Evolutionary conservation across 2,888 invertebrate species (phyloP).

Genomic region (Leptura quadrifasciata): DNA sequence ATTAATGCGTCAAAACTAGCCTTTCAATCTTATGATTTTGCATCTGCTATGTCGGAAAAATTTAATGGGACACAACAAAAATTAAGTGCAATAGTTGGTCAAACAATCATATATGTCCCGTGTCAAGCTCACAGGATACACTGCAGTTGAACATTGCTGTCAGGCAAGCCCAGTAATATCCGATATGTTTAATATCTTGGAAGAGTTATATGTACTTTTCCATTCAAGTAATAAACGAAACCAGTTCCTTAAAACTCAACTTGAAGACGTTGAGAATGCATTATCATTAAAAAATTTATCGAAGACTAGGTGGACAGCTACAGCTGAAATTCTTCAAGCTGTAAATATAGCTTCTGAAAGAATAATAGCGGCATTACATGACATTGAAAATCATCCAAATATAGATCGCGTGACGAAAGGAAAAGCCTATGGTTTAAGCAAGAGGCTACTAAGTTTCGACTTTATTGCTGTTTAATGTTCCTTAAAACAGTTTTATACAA

Average conservation of each 20-base stretch:
- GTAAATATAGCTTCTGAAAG: background rate
- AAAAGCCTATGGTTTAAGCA: background rate
- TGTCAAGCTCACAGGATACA: too few relatives aligned
- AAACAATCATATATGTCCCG: background rate
- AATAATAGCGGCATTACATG: background rate
- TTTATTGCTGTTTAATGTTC: background rate
- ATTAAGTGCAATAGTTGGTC: background rate
- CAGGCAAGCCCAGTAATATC: background rate
- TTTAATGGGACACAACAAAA: background rate
- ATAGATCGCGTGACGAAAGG: background rate
- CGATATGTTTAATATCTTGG: background rate
- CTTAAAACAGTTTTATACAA: background rate
- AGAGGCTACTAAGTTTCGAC: background rate
- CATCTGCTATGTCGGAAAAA: too few relatives aligned
- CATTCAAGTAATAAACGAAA: background rate
- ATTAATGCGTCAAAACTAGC: too few relatives aligned
- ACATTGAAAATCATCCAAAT: background rate
- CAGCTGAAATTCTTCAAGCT: background rate
- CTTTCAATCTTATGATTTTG: conserved; percentile 13
- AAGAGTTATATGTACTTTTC: background rate
- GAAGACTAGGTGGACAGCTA: background rate
- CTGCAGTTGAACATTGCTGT: background rate
- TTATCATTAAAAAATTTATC: background rate
- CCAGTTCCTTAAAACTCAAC: background rate
- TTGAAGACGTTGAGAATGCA: background rate